phyloP scores from a whole-genome alignment of 2,113 vertebrate genomes.

The Vicugna pacos region DNA sequence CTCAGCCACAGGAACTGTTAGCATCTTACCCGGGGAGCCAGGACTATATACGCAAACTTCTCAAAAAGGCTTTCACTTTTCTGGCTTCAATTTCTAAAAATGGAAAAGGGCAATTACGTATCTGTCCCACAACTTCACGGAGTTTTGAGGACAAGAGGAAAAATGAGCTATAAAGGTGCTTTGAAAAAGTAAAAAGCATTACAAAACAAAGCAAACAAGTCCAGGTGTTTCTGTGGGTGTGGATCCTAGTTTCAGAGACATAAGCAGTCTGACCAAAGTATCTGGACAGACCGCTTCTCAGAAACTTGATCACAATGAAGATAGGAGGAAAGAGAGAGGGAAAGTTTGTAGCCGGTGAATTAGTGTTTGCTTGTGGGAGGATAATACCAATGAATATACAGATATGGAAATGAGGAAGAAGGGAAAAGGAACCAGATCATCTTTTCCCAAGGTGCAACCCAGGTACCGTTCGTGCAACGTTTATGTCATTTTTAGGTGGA shows the following conservation, averaged over 20 bases:
- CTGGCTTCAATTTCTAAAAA: neutral
- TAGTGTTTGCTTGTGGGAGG: neutral
- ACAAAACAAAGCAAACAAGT: neutral
- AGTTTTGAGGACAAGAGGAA: neutral
- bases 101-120: neutral
- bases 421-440: neutral
- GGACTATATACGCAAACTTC: neutral
- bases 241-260: slow-evolving; percentile 49
- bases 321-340: neutral
- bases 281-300: slow-evolving; percentile 54
- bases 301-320: slow-evolving; percentile 67
- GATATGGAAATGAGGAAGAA: slow-evolving; percentile 19
- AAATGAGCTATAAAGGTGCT: neutral
- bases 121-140: neutral
- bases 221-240: slow-evolving; percentile 33
- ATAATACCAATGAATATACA: neutral
- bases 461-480: neutral
- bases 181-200: neutral
- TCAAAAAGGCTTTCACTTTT: neutral
- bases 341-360: neutral
- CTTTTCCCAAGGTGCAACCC: neutral
- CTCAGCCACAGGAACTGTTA: neutral
- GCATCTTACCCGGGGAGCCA: neutral
- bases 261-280: neutral
- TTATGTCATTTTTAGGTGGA: slow-evolving; percentile 18